Percentiles rank a stretch among this genome's conserved stretches.
Evolutionary conservation across 2,888 invertebrate genomes (phyloP).

Genomic region (Odiellus spinosus): DNA sequence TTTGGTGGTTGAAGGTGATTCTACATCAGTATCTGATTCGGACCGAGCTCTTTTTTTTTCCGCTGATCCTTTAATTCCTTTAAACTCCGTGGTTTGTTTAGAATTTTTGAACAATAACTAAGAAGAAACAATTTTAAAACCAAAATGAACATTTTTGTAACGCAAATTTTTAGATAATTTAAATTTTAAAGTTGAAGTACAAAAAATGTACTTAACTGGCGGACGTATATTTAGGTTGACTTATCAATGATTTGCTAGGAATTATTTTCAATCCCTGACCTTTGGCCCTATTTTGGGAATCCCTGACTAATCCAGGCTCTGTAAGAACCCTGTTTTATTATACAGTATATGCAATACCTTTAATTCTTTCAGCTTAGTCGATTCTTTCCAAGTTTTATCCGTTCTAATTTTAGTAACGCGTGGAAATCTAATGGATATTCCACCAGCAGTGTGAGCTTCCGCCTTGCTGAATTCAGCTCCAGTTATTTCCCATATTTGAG

Average conservation of each 20-base stretch:
- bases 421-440: constrained; percentile 86
- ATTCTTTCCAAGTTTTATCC: constrained; percentile 70
- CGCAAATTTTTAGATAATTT: too few species aligned
- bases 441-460: constrained; percentile 69
- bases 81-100: not conserved
- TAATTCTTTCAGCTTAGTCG: constrained; percentile 61
- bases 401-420: constrained; percentile 53
- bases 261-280: too few species aligned
- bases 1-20: not conserved
- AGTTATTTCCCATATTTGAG: constrained; percentile 90
- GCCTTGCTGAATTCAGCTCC: constrained; percentile 44
- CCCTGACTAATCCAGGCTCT: too few species aligned
- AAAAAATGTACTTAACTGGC: too few species aligned
- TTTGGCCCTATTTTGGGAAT: too few species aligned
- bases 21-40: too few species aligned
- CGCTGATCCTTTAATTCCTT: not conserved
- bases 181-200: too few species aligned
- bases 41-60: not conserved
- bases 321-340: too few species aligned
- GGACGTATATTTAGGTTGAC: too few species aligned
- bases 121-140: too few species aligned
- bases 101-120: not conserved
- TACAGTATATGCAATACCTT: constrained; percentile 48
- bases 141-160: too few species aligned
- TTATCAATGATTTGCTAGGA: too few species aligned